Conservation (phyloP, 2,113 vertebrate species). For the Laticauda colubrina region DNA sequence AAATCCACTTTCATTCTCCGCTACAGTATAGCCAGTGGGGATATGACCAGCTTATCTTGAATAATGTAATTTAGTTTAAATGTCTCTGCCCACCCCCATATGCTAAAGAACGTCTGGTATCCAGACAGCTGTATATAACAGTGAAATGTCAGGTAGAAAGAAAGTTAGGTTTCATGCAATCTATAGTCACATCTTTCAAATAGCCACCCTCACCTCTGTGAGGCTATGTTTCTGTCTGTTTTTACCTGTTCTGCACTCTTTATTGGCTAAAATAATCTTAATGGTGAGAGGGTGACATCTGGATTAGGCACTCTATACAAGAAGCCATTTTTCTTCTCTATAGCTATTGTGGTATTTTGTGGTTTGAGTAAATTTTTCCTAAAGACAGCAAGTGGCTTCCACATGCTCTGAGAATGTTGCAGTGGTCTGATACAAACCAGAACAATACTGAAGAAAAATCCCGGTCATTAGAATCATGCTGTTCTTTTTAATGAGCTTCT, state of each 20-base stretch:
- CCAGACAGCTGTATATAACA: conserved; percentile 21
- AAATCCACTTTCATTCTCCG: neutral
- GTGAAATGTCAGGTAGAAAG: conserved; percentile 26
- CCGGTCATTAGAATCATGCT: neutral
- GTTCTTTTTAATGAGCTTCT: neutral
- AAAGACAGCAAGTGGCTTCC: conserved; percentile 19
- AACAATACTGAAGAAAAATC: neutral
- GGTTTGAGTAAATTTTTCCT: conserved; percentile 17
- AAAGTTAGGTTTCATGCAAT: conserved; percentile 23
- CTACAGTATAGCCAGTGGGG: neutral
- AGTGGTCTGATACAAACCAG: conserved; percentile 12
- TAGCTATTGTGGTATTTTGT: conserved; percentile 22
- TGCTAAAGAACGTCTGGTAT: conserved; percentile 14
- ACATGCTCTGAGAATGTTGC: conserved; percentile 16
- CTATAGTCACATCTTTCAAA: conserved; percentile 28
- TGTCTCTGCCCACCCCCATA: neutral
- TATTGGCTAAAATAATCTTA: conserved; percentile 18
- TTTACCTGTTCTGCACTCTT: neutral
- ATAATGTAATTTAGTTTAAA: conserved; percentile 7
- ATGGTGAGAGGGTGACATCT: conserved; percentile 27
- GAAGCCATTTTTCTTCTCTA: conserved; percentile 30
- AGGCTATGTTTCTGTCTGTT: neutral
- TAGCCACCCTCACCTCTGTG: neutral
- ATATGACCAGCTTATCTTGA: conserved; percentile 16
- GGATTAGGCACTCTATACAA: conserved; percentile 7